A percentile compares a stretch with the other conserved stretches of the same genome.
phyloP scores from a whole-genome alignment of 1,140 invertebrate genomes.

The Diabrotica virgifera region DNA sequence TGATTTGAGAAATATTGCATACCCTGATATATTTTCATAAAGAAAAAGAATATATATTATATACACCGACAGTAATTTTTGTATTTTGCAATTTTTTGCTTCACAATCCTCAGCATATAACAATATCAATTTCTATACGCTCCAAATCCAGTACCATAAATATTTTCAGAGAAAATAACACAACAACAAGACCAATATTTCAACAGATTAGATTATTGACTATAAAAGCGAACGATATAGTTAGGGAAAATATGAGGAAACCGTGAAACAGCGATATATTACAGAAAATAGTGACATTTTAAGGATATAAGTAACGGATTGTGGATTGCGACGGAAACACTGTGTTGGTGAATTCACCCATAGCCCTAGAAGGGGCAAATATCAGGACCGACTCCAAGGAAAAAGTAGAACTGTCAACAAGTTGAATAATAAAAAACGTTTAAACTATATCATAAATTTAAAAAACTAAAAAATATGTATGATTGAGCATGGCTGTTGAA shows the following conservation, averaged over 20 bases:
- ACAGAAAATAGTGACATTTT: conserved; percentile 18
- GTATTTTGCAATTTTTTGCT: no score
- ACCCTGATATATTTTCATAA: no score
- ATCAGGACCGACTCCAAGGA: no score
- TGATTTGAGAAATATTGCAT: no score
- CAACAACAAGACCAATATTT: conserved; percentile 10
- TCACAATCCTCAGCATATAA: no score
- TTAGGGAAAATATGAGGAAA: conserved; percentile 16
- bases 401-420: no score
- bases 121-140: background rate
- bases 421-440: no score
- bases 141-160: background rate
- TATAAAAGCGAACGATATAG: conserved; percentile 15
- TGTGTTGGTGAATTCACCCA: conserved; percentile 16
- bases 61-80: no score
- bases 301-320: conserved; percentile 21
- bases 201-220: conserved; percentile 11
- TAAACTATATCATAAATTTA: no score
- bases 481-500: no score
- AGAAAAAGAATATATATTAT: no score
- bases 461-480: no score
- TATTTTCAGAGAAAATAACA: background rate
- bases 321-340: conserved; percentile 19
- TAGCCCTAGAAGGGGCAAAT: conserved; percentile 4
- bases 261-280: conserved; percentile 11